These are phyloP conservation scores for Polyploca ridens DNA, from an alignment of 2,888 invertebrate species.

Conservation along the genomic window DNA sequence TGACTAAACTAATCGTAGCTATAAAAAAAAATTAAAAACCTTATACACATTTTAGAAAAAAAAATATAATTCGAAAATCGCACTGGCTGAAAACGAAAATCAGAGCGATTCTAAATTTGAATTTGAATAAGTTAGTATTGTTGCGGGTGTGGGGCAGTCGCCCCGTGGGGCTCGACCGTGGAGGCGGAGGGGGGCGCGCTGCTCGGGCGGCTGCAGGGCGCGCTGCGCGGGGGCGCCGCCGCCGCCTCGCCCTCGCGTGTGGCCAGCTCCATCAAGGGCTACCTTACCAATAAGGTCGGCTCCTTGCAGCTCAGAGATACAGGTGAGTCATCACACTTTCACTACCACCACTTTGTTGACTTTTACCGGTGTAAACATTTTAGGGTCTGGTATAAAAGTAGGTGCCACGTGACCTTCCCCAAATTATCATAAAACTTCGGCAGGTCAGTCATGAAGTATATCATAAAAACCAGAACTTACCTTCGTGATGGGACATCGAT, in stretches of 20 bases:
- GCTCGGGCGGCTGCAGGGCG: constrained; percentile 87
- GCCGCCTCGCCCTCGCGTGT: constrained; percentile 88
- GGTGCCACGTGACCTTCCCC: too few relatives aligned
- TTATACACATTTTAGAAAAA: constrained; percentile 15
- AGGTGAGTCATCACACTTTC: constrained; percentile 79
- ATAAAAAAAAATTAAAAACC: constrained; percentile 21
- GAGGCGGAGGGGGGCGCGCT: constrained; percentile 83
- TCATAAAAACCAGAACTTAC: too few relatives aligned
- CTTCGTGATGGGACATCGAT: too few relatives aligned
- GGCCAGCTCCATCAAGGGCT: constrained; percentile 90
- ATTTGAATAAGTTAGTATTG: constrained; percentile 24
- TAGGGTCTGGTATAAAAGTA: too few relatives aligned
- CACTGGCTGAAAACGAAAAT: constrained; percentile 6
- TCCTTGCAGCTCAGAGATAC: constrained; percentile 88
- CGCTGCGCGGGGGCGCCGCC: constrained; percentile 88
- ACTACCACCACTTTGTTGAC: too few relatives aligned
- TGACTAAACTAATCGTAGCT: constrained; percentile 52
- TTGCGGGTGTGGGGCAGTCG: constrained; percentile 49
- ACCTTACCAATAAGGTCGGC: constrained; percentile 87
- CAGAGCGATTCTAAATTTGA: constrained; percentile 19
- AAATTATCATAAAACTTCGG: too few relatives aligned
- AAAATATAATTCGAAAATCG: neutral
- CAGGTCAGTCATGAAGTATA: too few relatives aligned
- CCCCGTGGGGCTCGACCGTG: constrained; percentile 70
- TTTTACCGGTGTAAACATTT: too few relatives aligned